phyloP scores from a whole-genome alignment of 1,140 invertebrate species.

The Zaprionus africanus region DNA sequence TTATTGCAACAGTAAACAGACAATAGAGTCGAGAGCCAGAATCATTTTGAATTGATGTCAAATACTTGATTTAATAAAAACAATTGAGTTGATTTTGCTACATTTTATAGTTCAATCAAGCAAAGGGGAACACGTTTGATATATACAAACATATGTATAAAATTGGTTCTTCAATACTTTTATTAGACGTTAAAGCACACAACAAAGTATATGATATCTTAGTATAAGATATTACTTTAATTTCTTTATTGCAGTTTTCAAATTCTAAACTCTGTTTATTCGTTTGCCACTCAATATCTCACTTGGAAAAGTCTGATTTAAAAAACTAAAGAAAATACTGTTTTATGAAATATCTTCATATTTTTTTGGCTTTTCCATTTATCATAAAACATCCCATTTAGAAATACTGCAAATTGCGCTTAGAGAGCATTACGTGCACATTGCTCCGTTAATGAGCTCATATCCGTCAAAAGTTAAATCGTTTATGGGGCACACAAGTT shows the following conservation, averaged over 20 bases:
- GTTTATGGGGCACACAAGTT: constrained; percentile 19
- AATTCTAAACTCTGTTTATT: no score
- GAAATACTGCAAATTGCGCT: not conserved
- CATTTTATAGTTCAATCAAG: not conserved
- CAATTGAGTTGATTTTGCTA: not conserved
- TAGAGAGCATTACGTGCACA: not conserved
- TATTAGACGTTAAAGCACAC: not conserved
- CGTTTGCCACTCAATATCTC: no score
- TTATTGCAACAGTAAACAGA: not conserved
- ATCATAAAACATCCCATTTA: not conserved
- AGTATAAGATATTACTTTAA: no score
- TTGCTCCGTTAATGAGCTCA: constrained; percentile 13
- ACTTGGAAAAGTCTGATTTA: not conserved
- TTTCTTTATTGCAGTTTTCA: no score
- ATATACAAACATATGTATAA: not conserved
- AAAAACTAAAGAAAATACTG: not conserved
- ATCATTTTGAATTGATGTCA: not conserved
- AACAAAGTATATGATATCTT: no score
- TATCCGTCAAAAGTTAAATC: constrained; percentile 28
- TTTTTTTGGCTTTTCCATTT: not conserved
- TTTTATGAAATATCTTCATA: not conserved
- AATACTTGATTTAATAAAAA: not conserved
- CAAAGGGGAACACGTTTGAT: not conserved
- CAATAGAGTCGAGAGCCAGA: not conserved
- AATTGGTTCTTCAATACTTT: not conserved